These are phyloP conservation scores for Isichthys henryi DNA, from an alignment of 2,113 vertebrate species.

Conservation along the genomic window DNA sequence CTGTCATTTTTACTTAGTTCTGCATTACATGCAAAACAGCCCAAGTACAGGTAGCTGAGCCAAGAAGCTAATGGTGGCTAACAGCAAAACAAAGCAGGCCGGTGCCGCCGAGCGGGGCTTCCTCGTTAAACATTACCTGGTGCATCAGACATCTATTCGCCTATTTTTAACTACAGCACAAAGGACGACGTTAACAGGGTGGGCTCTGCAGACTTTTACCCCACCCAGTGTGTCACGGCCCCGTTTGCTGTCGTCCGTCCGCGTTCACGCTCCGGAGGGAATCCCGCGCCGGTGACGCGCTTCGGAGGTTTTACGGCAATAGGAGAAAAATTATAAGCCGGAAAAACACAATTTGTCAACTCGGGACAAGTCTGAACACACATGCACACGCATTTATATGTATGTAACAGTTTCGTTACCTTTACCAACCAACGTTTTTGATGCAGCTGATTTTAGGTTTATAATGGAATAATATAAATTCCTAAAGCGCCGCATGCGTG, in stretches of 20 bases:
- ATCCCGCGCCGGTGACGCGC: not conserved
- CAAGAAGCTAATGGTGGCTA: not conserved
- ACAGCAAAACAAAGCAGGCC: not conserved
- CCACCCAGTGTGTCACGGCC: not conserved
- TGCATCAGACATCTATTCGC: constrained; percentile 60
- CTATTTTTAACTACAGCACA: constrained; percentile 13
- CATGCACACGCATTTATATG: no score
- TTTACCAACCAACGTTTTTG: not conserved
- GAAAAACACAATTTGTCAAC: not conserved
- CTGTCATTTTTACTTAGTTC: not conserved
- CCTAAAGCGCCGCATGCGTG: not conserved
- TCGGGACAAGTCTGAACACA: no score
- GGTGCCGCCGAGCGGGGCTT: not conserved
- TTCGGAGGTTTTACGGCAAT: no score
- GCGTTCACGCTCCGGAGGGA: not conserved
- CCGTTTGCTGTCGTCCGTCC: constrained; percentile 48
- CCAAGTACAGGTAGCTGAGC: not conserved
- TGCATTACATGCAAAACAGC: not conserved
- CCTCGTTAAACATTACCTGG: constrained; percentile 45
- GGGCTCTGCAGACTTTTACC: not conserved
- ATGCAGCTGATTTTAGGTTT: no score
- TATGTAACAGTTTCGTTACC: not conserved
- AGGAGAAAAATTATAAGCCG: not conserved
- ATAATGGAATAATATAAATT: no score
- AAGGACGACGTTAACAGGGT: not conserved